Percentiles rank a stretch among this genome's conserved stretches.
phyloP scores from a whole-genome alignment of 2,888 invertebrate genomes.

The Calliscelio sp. region DNA sequence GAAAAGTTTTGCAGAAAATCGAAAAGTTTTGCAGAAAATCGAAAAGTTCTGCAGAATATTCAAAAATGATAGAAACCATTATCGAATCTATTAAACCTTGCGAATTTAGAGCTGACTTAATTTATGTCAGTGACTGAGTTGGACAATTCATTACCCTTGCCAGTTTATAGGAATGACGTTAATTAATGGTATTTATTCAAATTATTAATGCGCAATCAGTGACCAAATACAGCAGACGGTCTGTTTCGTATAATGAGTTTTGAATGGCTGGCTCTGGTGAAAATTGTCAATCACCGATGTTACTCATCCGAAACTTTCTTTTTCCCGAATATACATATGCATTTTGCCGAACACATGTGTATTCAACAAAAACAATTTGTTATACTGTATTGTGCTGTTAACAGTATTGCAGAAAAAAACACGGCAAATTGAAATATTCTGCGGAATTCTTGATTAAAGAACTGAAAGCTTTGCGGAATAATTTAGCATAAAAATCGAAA shows the following conservation, averaged over 20 bases:
- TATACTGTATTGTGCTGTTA: no score
- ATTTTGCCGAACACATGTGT: no score
- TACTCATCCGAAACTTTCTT: not conserved
- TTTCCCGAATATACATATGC: not conserved
- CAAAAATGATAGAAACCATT: no score
- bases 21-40: no score
- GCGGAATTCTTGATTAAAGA: no score
- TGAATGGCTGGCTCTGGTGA: not conserved
- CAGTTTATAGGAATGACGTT: slow-evolving; percentile 27
- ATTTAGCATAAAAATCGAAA: not conserved
- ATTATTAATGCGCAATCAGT: slow-evolving; percentile 45
- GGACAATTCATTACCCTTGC: slow-evolving; percentile 35
- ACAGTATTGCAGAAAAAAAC: no score
- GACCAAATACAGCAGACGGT: not conserved
- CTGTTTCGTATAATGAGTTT: slow-evolving; percentile 5
- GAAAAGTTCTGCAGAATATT: no score
- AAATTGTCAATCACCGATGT: slow-evolving; percentile 6
- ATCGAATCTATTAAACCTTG: no score
- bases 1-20: no score
- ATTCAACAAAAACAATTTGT: no score
- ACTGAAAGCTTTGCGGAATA: no score
- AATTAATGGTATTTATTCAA: slow-evolving; percentile 54
- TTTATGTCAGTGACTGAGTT: slow-evolving; percentile 1
- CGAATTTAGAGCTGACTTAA: slow-evolving; percentile 10
- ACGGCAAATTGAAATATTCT: no score